phyloP scores from a whole-genome alignment of 1,140 invertebrate species.

The Antheraea pernyi region DNA sequence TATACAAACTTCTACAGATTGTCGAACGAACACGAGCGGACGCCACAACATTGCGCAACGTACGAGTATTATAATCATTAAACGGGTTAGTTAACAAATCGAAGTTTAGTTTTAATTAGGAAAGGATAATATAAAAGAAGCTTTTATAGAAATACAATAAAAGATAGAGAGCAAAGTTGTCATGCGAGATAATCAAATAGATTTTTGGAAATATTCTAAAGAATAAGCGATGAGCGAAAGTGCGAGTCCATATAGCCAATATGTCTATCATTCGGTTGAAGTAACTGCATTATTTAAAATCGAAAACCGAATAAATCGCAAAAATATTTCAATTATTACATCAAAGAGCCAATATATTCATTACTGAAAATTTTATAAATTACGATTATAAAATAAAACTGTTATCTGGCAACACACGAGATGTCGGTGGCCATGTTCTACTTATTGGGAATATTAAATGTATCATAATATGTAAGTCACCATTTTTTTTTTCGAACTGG shows the following conservation, averaged over 20 bases:
- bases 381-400: too few relatives aligned
- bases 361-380: too few relatives aligned
- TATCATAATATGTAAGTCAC: too few relatives aligned
- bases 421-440: too few relatives aligned
- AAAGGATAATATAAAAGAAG: slow-evolving; percentile 9
- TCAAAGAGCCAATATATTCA: too few relatives aligned
- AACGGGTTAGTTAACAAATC: slow-evolving; percentile 31
- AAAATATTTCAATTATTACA: too few relatives aligned
- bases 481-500: too few relatives aligned
- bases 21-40: slow-evolving; percentile 56
- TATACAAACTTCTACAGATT: not conserved
- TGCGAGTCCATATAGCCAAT: not conserved
- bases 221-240: slow-evolving; percentile 3
- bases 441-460: too few relatives aligned
- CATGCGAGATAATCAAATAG: not conserved
- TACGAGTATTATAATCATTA: slow-evolving; percentile 19
- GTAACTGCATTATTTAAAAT: too few relatives aligned
- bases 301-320: too few relatives aligned
- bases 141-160: slow-evolving; percentile 1
- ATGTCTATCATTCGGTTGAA: too few relatives aligned
- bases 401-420: too few relatives aligned
- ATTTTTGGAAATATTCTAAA: not conserved
- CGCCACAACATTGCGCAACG: slow-evolving; percentile 64
- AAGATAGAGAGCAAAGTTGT: slow-evolving; percentile 6
- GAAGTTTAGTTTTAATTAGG: slow-evolving; percentile 25